Evolutionary conservation across 2,888 invertebrate genomes (phyloP).

Genomic region (Rhagonycha lutea): DNA sequence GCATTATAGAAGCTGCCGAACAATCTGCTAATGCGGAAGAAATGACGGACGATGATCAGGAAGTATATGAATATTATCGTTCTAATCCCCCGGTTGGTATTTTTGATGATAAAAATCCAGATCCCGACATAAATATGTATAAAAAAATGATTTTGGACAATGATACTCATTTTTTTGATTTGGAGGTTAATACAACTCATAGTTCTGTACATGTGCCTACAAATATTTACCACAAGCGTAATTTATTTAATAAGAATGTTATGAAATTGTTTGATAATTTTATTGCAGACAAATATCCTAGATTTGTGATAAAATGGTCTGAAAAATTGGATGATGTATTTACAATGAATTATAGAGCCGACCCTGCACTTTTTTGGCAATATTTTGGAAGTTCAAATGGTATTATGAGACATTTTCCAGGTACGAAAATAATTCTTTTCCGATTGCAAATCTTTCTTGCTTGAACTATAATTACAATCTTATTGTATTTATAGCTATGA

Average conservation of each 20-base stretch:
- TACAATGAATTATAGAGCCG: slow-evolving; percentile 80
- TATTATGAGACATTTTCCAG: slow-evolving; percentile 89
- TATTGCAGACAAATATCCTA: slow-evolving; percentile 56
- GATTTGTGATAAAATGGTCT: slow-evolving; percentile 89
- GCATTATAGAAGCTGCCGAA: slow-evolving; percentile 79
- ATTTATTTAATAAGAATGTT: slow-evolving; percentile 36
- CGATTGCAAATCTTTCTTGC: neutral
- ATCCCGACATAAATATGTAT: slow-evolving; percentile 55
- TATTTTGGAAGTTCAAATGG: slow-evolving; percentile 96
- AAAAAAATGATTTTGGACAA: slow-evolving; percentile 64
- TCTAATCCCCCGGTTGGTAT: slow-evolving; percentile 72
- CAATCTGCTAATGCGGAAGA: slow-evolving; percentile 66
- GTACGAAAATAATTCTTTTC: slow-evolving; percentile 31
- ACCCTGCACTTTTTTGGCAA: slow-evolving; percentile 94
- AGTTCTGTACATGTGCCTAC: slow-evolving; percentile 94
- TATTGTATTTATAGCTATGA: slow-evolving; percentile 60
- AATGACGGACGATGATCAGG: slow-evolving; percentile 52
- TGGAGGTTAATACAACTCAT: slow-evolving; percentile 75
- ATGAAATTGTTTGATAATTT: neutral
- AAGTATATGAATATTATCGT: slow-evolving; percentile 70
- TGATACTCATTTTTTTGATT: slow-evolving; percentile 84
- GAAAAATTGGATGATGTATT: slow-evolving; percentile 83
- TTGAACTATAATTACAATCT: neutral
- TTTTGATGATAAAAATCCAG: slow-evolving; percentile 42
- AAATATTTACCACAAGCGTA: slow-evolving; percentile 86